These are phyloP conservation scores for Tapirus terrestris DNA, from an alignment of 2,113 vertebrate species.

Conservation along the genomic window DNA sequence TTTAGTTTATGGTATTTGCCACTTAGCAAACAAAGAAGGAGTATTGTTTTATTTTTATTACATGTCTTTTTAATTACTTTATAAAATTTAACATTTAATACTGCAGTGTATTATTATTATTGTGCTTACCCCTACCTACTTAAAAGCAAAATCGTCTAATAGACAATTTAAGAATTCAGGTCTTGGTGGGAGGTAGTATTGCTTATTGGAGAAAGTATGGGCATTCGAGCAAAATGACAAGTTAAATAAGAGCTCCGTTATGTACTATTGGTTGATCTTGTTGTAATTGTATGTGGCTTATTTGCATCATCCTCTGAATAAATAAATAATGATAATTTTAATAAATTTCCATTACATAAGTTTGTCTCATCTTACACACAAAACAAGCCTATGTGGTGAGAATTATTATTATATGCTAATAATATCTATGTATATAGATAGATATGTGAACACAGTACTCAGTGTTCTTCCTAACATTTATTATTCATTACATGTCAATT, in stretches of 20 bases:
- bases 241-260: background rate
- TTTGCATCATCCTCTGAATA: background rate
- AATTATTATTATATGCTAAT: background rate
- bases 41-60: background rate
- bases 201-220: background rate
- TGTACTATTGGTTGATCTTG: background rate
- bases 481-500: background rate
- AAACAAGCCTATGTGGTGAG: background rate
- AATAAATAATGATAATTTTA: background rate
- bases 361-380: background rate
- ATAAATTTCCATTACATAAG: background rate
- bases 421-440: background rate
- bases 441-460: background rate
- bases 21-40: background rate
- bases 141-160: background rate
- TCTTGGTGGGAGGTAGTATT: background rate
- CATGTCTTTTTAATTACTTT: background rate
- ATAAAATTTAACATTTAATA: background rate
- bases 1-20: background rate
- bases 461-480: background rate
- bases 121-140: background rate
- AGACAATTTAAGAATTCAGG: background rate
- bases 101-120: background rate
- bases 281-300: background rate
- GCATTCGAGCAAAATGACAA: background rate